Evolutionary conservation across 1,140 invertebrate genomes (phyloP).

Genomic region (Micrasema longulum): DNA sequence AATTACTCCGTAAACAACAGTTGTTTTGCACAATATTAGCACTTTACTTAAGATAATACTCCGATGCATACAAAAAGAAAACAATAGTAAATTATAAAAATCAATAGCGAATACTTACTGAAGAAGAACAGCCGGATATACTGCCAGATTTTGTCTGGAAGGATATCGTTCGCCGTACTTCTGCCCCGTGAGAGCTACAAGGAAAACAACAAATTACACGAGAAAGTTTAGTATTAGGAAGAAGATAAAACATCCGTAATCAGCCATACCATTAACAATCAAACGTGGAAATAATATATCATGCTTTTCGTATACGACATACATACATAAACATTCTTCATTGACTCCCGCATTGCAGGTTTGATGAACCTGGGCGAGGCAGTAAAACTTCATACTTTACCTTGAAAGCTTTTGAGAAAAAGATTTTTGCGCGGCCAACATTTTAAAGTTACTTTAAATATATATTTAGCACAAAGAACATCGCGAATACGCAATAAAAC

Average conservation of each 20-base stretch:
- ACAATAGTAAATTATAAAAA: too few species aligned
- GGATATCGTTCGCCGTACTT: conserved; percentile 51
- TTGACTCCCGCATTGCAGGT: conserved; percentile 35
- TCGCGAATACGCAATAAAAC: neutral
- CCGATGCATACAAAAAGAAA: too few species aligned
- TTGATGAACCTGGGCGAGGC: conserved; percentile 35
- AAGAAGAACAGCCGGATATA: conserved; percentile 68
- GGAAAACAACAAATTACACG: conserved; percentile 1
- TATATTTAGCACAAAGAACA: neutral
- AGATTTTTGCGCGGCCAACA: conserved; percentile 48
- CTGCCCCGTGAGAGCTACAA: conserved; percentile 43
- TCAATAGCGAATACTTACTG: conserved; percentile 59
- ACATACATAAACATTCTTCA: conserved; percentile 14
- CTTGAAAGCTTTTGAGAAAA: conserved; percentile 51
- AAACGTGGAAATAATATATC: too few species aligned
- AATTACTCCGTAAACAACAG: too few species aligned
- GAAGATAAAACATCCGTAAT: too few species aligned
- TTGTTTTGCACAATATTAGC: too few species aligned
- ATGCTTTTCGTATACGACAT: conserved; percentile 2
- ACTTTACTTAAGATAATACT: too few species aligned
- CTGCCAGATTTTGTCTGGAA: conserved; percentile 65
- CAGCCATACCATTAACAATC: too few species aligned
- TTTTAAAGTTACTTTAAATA: neutral
- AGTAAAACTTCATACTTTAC: conserved; percentile 35
- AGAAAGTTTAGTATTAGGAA: too few species aligned